Evolutionary conservation across 2,113 vertebrate genomes (phyloP).

Genomic region (Phycodurus eques): DNA sequence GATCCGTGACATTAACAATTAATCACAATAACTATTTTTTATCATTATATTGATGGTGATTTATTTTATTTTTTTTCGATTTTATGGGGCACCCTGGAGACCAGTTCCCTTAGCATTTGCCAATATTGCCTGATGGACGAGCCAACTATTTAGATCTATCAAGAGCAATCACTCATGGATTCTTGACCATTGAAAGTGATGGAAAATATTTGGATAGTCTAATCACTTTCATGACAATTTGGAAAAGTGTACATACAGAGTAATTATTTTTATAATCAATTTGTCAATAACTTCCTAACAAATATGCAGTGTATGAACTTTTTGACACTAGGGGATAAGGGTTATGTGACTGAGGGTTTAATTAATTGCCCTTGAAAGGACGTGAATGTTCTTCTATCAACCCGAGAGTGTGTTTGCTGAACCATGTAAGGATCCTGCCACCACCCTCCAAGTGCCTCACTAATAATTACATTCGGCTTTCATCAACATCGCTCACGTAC

Average conservation of each 20-base stretch:
- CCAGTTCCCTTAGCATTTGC: too few species aligned
- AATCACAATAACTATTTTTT: too few species aligned
- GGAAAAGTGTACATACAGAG: background rate
- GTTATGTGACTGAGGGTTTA: conserved; percentile 56
- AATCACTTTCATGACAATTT: background rate
- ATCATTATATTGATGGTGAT: too few species aligned
- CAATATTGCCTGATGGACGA: too few species aligned
- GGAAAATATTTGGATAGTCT: too few species aligned
- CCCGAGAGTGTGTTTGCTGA: conserved; percentile 50
- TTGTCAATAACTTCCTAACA: conserved; percentile 5
- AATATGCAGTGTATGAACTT: conserved; percentile 6
- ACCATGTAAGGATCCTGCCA: conserved; percentile 65
- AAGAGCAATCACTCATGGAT: too few species aligned
- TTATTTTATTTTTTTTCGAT: too few species aligned
- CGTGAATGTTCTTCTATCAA: conserved; percentile 55
- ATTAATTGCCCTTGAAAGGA: conserved; percentile 67
- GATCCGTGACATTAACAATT: too few species aligned
- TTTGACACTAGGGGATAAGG: conserved; percentile 33
- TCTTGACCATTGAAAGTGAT: too few species aligned
- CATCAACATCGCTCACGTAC: conserved; percentile 66
- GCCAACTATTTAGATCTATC: too few species aligned
- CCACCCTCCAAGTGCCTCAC: conserved; percentile 45
- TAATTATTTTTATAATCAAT: background rate
- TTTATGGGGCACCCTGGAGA: too few species aligned
- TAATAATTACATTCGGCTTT: conserved; percentile 72